These are phyloP conservation scores for Lagorchestes hirsutus DNA, from an alignment of 2,797 vertebrate genomes.

Conservation along the genomic window DNA sequence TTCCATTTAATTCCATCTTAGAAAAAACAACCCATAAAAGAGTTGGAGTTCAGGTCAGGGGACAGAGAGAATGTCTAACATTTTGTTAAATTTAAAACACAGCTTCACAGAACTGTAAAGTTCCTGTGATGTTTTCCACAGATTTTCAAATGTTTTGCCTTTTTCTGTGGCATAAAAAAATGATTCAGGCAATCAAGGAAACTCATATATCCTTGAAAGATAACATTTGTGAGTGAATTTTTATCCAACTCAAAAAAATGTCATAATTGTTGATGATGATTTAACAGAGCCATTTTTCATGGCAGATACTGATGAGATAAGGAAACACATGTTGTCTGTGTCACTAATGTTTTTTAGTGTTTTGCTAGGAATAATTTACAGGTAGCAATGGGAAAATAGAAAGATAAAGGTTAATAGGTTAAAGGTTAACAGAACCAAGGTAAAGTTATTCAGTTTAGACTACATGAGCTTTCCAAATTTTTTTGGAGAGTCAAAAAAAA, in stretches of 20 bases:
- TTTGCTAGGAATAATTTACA: slow-evolving; percentile 50
- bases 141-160: not conserved
- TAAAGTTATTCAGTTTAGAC: slow-evolving; percentile 42
- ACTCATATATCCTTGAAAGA: slow-evolving; percentile 27
- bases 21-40: not conserved
- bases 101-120: slow-evolving; percentile 25
- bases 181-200: fast-evolving
- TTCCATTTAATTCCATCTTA: not conserved
- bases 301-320: not conserved
- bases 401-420: slow-evolving; percentile 59
- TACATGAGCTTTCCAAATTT: slow-evolving; percentile 1
- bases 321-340: slow-evolving; percentile 31
- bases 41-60: not conserved
- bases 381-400: slow-evolving; percentile 46
- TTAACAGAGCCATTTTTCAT: slow-evolving; percentile 47
- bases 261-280: slow-evolving; percentile 39
- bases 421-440: slow-evolving; percentile 45
- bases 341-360: slow-evolving; percentile 16
- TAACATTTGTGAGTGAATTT: not conserved
- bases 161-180: not conserved
- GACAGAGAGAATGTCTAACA: not conserved
- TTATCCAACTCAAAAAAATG: slow-evolving; percentile 5
- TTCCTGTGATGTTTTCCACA: slow-evolving; percentile 43
- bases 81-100: not conserved
- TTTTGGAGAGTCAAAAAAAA: slow-evolving; percentile 35